Base-by-base conservation (phyloP, 2,797 vertebrate genomes). In the Carduelis carduelis region DNA sequence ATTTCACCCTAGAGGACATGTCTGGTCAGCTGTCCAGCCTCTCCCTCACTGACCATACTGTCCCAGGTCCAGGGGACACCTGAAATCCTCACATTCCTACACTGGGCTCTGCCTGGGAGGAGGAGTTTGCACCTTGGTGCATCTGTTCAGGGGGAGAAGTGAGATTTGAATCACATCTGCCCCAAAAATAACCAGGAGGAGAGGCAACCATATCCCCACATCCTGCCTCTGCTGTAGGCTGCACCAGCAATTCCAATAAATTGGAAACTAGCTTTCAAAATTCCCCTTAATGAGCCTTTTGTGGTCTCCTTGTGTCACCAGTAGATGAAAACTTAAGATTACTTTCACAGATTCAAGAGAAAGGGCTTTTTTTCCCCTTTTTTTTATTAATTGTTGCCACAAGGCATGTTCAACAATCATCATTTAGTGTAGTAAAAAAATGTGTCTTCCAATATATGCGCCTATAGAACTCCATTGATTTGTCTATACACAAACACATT, bases 181-280 rank as follows among this genome's bases (percentile, higher is more conserved):
- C 37, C 24, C 59, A 9, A 11, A 76, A 1, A 2, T 6, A 43
- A n/a, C 11, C 37, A 89, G 74, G 12, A 57, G 7, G 6, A 81
- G 41, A 75, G 28, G 3, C 0, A 0, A n/a, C 23, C 19, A 4
- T 1, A 27, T 8, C 43, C 28, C 14, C 37, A 59, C 39, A 61
- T 6, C 8, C 11, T 0, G 0, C 9, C 21, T 50, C 57, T 52
- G 44, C 41, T 43, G 14, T 5, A 34, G 8, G 50, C 41, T 53
- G 43, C 21, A 49, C 55, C 18, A 57, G 41, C 37, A 56, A 23
- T 30, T 86, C 49, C 59, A 34, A 22, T 5, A 26, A 68, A 50
- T 2, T 39, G 21, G 46, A 71, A 88, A 15, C 9, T 30, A 9
- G 44, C 57, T 70, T 78, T 69, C 71, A 83, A 34, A 46, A 68